phyloP scores from a whole-genome alignment of 2,113 vertebrate species.

The Dromiciops gliroides region DNA sequence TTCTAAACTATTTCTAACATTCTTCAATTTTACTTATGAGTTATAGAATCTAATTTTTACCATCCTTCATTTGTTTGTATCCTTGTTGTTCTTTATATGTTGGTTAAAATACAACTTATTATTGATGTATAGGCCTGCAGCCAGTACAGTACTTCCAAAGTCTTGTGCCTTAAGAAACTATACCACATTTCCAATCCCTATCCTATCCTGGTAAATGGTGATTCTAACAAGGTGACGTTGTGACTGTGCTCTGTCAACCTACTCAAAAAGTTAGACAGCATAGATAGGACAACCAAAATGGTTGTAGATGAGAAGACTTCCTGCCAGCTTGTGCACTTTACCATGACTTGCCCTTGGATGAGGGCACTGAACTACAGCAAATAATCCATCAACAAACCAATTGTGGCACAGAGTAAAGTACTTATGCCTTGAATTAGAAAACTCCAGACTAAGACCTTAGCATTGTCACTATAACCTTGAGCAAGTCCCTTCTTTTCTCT shows the following conservation, averaged over 20 bases:
- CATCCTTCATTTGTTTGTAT: slow-evolving; percentile 97
- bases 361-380: background rate
- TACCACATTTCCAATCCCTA: background rate
- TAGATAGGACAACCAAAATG: no score
- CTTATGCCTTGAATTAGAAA: background rate
- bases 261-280: background rate
- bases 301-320: background rate
- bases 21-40: slow-evolving; percentile 87
- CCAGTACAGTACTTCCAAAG: no score
- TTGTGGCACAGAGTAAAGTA: background rate
- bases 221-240: background rate
- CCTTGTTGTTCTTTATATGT: slow-evolving; percentile 96
- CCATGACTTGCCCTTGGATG: background rate
- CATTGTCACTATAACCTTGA: background rate
- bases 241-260: background rate
- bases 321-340: background rate
- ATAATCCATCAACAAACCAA: background rate
- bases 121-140: no score
- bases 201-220: background rate
- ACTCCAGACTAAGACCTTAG: background rate
- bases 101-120: slow-evolving; percentile 75
- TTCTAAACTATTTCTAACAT: background rate
- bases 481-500: background rate
- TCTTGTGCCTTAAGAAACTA: no score
- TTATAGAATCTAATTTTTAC: slow-evolving; percentile 98